Conservation (phyloP, 2,888 invertebrate genomes). For the Drosophila testacea region DNA sequence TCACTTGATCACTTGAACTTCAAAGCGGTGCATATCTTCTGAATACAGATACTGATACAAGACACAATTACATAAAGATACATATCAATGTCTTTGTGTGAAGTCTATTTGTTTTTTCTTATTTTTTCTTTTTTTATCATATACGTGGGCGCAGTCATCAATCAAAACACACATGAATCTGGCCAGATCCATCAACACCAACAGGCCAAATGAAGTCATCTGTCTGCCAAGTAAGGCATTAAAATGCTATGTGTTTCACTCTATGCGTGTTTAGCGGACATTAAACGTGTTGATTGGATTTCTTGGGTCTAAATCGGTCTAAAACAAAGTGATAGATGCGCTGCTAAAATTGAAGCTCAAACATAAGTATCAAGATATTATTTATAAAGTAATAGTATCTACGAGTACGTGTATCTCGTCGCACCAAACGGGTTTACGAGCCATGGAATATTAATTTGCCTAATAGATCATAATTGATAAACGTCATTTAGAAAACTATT, state of each 20-base stretch:
- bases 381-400: background rate
- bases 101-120: slow-evolving; percentile 26
- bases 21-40: slow-evolving; percentile 32
- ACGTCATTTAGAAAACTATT: background rate
- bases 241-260: slow-evolving; percentile 10
- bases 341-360: slow-evolving; percentile 11
- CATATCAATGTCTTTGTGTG: slow-evolving; percentile 58
- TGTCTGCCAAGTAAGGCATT: slow-evolving; percentile 36
- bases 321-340: slow-evolving; percentile 27
- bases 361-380: slow-evolving; percentile 9
- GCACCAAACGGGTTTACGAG: slow-evolving; percentile 17
- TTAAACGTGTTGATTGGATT: slow-evolving; percentile 68
- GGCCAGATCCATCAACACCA: slow-evolving; percentile 10
- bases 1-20: slow-evolving; percentile 62
- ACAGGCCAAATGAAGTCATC: slow-evolving; percentile 69
- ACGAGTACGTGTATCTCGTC: background rate
- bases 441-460: background rate
- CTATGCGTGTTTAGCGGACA: slow-evolving; percentile 58
- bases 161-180: slow-evolving; percentile 56
- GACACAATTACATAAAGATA: slow-evolving; percentile 22
- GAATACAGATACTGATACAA: slow-evolving; percentile 23
- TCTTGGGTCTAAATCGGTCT: slow-evolving; percentile 15
- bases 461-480: slow-evolving; percentile 11
- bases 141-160: slow-evolving; percentile 72
- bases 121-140: slow-evolving; percentile 12